Base-by-base conservation (phyloP, 2,797 vertebrate genomes). In the Gastrophryne carolinensis region DNA sequence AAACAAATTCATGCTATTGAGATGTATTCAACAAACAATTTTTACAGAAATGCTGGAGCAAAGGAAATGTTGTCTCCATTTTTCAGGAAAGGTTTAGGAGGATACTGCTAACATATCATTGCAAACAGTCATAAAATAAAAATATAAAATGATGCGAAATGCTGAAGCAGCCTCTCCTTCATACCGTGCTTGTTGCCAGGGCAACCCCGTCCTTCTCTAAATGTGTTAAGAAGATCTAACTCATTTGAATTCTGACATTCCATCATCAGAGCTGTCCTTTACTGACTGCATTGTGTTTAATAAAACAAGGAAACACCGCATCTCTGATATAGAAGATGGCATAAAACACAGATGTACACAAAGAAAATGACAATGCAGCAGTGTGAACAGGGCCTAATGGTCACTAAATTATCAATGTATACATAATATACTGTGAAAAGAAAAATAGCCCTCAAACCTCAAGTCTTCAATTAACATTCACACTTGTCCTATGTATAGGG, bases 141-240 rank as follows among this genome's bases (percentile, higher is more conserved):
- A 62, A 70, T n/a, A 47, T 47, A 62, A 70, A 70, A 68, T 19
- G 8, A 60, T 2, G n/a, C 27, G 5, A 44, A 5, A 19, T 62
- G n/a, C 12, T 27, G 19, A 15, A 63, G 26, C 24, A 41, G 23
- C 6, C 8, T 15, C 4, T 35, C 9, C 37, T 78, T 13, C 81
- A 83, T 80, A 79, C 66, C 41, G 74, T 82, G 73, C 67, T 64
- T 0, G 89, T 90, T 91, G 89, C 89, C 85, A 88, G 26, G 86
- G 88, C 87, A 89, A 90, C 89, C 80, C 30, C 80, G 83, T 72
- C 80, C 60, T 58, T 10, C 8, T 82, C 83, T 84, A 65, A 72
- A 72, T 37, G 61, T 11, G 54, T 82, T 82, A 27, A 11, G 74
- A 77, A 79, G 12, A 63, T 81, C 81, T 86, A 84, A 85, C 79